Conservation (phyloP, 2,888 invertebrate genomes). For the Sclerodermus sp. region DNA sequence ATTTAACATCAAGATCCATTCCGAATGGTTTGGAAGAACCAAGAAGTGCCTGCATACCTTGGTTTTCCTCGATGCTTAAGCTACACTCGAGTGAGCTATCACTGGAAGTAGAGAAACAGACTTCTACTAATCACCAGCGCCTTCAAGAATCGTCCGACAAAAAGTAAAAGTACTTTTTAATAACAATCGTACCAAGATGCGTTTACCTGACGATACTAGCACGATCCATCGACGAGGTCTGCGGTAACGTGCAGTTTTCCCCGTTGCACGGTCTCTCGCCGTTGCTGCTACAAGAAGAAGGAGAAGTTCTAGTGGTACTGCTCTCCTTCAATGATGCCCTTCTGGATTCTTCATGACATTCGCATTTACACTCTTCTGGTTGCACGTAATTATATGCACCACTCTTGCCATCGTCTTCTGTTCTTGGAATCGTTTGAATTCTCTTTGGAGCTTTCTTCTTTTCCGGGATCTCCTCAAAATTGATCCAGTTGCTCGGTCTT, state of each 20-base stretch:
- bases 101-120: slow-evolving; percentile 55
- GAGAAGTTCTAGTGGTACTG: slow-evolving; percentile 17
- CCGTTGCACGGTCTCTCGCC: slow-evolving; percentile 41
- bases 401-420: slow-evolving; percentile 54
- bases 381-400: slow-evolving; percentile 75
- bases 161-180: slow-evolving; percentile 8
- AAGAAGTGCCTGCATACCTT: slow-evolving; percentile 43
- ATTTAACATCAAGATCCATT: slow-evolving; percentile 65
- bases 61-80: slow-evolving; percentile 55
- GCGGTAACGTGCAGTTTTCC: slow-evolving; percentile 38
- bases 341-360: slow-evolving; percentile 71
- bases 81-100: slow-evolving; percentile 66
- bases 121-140: slow-evolving; percentile 53
- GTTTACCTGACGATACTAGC: slow-evolving; percentile 54
- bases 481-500: slow-evolving; percentile 71
- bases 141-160: slow-evolving; percentile 24
- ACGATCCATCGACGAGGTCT: slow-evolving; percentile 38
- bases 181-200: slow-evolving; percentile 37
- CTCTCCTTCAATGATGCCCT: slow-evolving; percentile 38
- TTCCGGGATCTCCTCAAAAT: slow-evolving; percentile 85
- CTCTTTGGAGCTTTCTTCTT: slow-evolving; percentile 78
- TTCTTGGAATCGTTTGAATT: slow-evolving; percentile 76
- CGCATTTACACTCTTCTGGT: slow-evolving; percentile 85
- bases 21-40: slow-evolving; percentile 63
- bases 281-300: slow-evolving; percentile 42